Conservation (phyloP, 2,888 invertebrate species). For the Pseudococcus longispinus region DNA sequence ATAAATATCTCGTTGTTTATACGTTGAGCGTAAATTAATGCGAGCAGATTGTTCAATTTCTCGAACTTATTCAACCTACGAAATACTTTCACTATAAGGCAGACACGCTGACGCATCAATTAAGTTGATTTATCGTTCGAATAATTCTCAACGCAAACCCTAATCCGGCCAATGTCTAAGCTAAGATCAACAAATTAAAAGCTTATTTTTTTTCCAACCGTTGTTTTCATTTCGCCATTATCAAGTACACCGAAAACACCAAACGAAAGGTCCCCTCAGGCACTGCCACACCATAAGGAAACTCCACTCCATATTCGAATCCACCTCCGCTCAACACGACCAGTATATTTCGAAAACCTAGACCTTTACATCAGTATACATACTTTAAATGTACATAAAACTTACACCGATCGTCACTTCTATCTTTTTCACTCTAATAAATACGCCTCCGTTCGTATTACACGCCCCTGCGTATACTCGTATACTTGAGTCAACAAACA, state of each 20-base stretch:
- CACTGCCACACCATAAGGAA: neutral
- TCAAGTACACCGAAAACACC: neutral
- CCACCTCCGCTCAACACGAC: neutral
- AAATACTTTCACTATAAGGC: neutral
- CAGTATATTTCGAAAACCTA: conserved; percentile 1
- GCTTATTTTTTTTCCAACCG: neutral
- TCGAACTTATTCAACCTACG: neutral
- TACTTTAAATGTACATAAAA: conserved; percentile 17
- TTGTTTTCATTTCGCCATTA: neutral
- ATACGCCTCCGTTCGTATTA: neutral
- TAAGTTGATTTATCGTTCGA: conserved; percentile 13
- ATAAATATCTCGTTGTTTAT: neutral
- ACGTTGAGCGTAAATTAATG: neutral
- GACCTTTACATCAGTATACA: conserved; percentile 21
- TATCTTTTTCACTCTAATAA: neutral
- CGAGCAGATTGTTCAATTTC: neutral
- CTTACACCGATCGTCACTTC: neutral
- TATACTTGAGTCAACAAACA: conserved; percentile 6
- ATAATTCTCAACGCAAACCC: conserved; percentile 3
- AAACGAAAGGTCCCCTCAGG: neutral
- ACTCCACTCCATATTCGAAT: neutral
- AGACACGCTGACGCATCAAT: conserved; percentile 21
- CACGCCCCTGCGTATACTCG: neutral
- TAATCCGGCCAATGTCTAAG: conserved; percentile 5
- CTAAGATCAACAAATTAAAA: conserved; percentile 28